phyloP scores from a whole-genome alignment of 2,888 invertebrate species.

The Coenonympha arcania region DNA sequence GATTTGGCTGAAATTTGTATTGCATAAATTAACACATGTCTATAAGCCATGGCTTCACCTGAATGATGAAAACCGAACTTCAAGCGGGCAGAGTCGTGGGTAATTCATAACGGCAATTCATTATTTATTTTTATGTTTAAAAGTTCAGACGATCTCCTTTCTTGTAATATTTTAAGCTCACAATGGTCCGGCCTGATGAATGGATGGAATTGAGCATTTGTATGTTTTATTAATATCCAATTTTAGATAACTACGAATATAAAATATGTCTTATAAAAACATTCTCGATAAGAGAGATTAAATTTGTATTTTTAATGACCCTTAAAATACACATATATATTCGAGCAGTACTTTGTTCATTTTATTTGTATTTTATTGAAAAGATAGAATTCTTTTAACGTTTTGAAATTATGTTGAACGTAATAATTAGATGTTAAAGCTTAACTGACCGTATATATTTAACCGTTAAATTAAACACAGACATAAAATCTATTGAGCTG shows the following conservation, averaged over 20 bases:
- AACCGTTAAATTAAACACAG: too few relatives aligned
- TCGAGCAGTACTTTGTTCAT: background rate
- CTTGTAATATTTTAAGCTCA: constrained; percentile 15
- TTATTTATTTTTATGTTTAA: too few relatives aligned
- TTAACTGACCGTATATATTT: background rate
- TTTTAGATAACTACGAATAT: background rate
- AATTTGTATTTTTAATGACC: background rate
- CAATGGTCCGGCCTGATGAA: constrained; percentile 7
- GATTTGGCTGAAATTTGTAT: too few relatives aligned
- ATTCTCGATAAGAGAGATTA: background rate
- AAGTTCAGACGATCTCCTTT: constrained; percentile 3
- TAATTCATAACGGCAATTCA: too few relatives aligned
- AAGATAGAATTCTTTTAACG: background rate
- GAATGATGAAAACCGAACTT: too few relatives aligned
- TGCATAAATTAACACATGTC: too few relatives aligned
- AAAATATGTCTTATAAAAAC: constrained; percentile 1
- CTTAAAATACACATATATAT: too few relatives aligned
- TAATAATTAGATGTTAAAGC: background rate
- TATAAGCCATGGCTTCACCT: too few relatives aligned
- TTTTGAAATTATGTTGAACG: background rate
- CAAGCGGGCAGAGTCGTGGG: too few relatives aligned
- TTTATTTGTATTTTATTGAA: too few relatives aligned
- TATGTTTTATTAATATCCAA: constrained; percentile 11
- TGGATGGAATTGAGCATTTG: background rate
- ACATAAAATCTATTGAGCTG: too few relatives aligned